Conservation (phyloP, 1,140 invertebrate species). For the Cyrtorhinus lividipennis region DNA sequence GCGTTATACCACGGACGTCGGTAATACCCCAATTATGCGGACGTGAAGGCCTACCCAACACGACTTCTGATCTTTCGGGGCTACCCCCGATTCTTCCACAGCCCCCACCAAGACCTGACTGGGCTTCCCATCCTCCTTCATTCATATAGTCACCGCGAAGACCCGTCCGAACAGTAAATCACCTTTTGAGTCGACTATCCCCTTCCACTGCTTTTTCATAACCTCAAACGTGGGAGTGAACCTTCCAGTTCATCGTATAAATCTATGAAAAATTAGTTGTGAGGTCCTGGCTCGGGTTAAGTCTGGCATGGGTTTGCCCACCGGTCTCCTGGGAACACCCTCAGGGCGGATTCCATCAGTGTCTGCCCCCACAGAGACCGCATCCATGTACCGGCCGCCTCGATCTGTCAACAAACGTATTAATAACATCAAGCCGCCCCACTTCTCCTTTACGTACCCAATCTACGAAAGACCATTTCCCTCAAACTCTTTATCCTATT, state of each 20-base stretch:
- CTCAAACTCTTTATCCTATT: too few species aligned
- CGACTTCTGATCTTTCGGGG: conserved; percentile 7
- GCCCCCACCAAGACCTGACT: background rate
- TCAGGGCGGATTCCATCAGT: conserved; percentile 1
- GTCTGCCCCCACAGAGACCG: background rate
- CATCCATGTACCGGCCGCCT: background rate
- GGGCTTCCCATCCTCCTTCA: conserved; percentile 2
- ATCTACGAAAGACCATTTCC: too few species aligned
- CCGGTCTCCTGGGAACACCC: conserved; percentile 8
- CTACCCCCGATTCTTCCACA: background rate
- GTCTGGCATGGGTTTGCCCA: background rate
- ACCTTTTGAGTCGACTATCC: background rate
- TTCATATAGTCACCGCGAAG: conserved; percentile 5
- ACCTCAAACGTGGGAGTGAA: conserved; percentile 10
- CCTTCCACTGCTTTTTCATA: background rate
- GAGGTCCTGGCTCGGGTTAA: background rate
- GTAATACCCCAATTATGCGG: conserved; percentile 16
- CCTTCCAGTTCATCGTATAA: conserved; percentile 7
- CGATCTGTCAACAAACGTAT: conserved; percentile 2
- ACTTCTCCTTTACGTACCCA: too few species aligned
- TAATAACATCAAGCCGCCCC: background rate
- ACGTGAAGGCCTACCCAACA: conserved; percentile 7
- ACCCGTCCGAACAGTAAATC: background rate
- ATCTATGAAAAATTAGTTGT: conserved; percentile 15
- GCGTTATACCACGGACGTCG: background rate